These are phyloP conservation scores for Drosophila tanythrix DNA, from an alignment of 2,888 invertebrate genomes.

Conservation along the genomic window DNA sequence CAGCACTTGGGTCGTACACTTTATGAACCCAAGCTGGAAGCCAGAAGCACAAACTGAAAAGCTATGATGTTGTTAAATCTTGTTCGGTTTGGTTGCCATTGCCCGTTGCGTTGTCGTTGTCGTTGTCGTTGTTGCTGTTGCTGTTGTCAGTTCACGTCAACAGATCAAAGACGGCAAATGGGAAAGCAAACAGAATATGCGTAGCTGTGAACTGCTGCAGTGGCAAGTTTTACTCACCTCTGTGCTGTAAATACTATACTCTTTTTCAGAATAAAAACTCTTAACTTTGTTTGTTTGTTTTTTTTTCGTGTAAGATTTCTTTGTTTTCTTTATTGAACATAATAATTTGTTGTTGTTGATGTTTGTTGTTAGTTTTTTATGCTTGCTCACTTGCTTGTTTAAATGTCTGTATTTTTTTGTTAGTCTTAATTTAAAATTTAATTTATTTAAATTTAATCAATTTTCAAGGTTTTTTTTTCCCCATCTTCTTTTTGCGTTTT, in stretches of 20 bases:
- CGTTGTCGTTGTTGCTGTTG: conserved; percentile 23
- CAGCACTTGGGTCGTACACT: background rate
- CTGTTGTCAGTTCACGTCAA: conserved; percentile 57
- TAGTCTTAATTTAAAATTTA: conserved; percentile 67
- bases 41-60: background rate
- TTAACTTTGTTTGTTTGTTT: background rate
- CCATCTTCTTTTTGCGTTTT: conserved; percentile 2
- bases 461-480: conserved; percentile 30
- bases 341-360: conserved; percentile 76
- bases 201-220: background rate
- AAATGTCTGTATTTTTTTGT: conserved; percentile 42
- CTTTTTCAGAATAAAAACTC: conserved; percentile 4
- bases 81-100: conserved; percentile 4
- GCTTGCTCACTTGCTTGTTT: conserved; percentile 72
- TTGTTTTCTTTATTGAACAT: conserved; percentile 84
- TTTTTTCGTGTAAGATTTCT: conserved; percentile 70
- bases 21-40: background rate
- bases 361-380: conserved; percentile 63
- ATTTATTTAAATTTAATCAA: conserved; percentile 64
- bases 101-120: conserved; percentile 3
- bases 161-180: conserved; percentile 52
- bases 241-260: background rate
- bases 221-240: conserved; percentile 7
- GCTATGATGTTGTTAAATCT: background rate
- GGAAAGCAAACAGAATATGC: background rate